phyloP scores from a whole-genome alignment of 2,113 vertebrate species.

The Upupa epops region DNA sequence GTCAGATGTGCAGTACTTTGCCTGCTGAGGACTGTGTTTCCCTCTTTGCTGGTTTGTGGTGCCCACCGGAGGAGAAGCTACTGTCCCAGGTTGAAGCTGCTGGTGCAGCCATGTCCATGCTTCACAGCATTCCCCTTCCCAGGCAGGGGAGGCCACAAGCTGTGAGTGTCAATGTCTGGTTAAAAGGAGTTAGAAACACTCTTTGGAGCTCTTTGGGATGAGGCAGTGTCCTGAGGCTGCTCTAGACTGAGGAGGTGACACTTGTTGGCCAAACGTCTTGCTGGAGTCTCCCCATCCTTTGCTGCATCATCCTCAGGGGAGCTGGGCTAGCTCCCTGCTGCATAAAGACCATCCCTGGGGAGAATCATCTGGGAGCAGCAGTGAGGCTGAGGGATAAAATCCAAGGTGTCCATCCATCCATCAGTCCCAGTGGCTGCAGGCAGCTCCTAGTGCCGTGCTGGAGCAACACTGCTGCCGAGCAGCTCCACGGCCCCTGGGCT shows the following conservation, averaged over 20 bases:
- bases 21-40: neutral
- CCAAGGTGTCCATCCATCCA: rapidly evolving
- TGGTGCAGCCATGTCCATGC: neutral
- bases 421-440: neutral
- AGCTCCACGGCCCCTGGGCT: rapidly evolving
- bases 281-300: neutral
- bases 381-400: neutral
- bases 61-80: neutral
- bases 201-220: neutral
- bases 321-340: neutral
- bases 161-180: neutral
- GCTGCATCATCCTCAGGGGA: neutral
- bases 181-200: neutral
- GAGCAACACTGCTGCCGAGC: neutral
- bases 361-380: neutral
- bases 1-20: neutral
- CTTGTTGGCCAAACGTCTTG: neutral
- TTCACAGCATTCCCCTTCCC: neutral
- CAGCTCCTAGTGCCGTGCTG: neutral
- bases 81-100: neutral
- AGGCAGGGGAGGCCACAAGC: neutral
- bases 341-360: neutral
- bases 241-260: rapidly evolving
- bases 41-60: neutral
- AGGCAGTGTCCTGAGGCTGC: neutral